Conservation (phyloP, 2,888 invertebrate genomes). For the Metalampra italica region DNA sequence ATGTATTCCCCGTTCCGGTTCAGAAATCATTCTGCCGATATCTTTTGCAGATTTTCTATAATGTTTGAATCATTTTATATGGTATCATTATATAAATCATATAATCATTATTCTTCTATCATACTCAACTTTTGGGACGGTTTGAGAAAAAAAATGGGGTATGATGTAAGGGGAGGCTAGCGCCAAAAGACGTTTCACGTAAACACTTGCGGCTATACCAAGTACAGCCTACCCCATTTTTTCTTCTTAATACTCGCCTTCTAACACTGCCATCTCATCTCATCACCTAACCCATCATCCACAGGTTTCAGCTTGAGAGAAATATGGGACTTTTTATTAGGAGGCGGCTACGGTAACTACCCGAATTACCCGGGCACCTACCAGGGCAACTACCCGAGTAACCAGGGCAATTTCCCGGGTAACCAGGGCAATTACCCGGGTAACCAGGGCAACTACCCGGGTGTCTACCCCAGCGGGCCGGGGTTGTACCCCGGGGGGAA, state of each 20-base stretch:
- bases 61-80: too few relatives aligned
- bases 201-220: too few relatives aligned
- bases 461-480: constrained; percentile 24
- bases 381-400: constrained; percentile 19
- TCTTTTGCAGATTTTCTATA: too few relatives aligned
- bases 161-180: too few relatives aligned
- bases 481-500: constrained; percentile 25
- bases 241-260: constrained; percentile 13
- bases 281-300: constrained; percentile 26
- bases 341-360: constrained; percentile 50
- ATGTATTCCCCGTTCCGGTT: too few relatives aligned
- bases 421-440: constrained; percentile 24
- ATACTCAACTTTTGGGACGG: too few relatives aligned
- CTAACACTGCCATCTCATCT: constrained; percentile 35
- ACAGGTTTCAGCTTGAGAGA: constrained; percentile 73
- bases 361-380: constrained; percentile 29
- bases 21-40: too few relatives aligned
- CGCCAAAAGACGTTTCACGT: too few relatives aligned
- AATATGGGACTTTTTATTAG: constrained; percentile 70
- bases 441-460: constrained; percentile 12
- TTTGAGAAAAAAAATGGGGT: too few relatives aligned
- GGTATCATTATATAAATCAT: too few relatives aligned
- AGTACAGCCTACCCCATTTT: too few relatives aligned
- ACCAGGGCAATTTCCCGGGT: constrained; percentile 24
- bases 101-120: too few relatives aligned